Percentiles rank a stretch among this genome's conserved stretches.
These are phyloP conservation scores for Merops nubicus DNA, from an alignment of 2,113 vertebrate species.

Conservation along the genomic window DNA sequence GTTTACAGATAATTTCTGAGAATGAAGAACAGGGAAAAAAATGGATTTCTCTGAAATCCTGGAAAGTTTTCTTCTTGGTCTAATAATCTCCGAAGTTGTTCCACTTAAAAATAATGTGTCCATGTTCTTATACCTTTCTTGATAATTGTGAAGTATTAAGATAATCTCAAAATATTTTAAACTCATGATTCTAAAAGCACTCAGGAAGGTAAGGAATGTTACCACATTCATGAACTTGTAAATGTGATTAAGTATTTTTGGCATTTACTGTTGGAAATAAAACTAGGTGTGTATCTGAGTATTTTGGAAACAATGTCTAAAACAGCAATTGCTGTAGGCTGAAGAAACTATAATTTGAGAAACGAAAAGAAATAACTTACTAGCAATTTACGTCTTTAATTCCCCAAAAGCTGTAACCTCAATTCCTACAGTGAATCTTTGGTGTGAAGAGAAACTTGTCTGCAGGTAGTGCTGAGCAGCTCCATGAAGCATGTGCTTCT, in stretches of 20 bases:
- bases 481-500: neutral
- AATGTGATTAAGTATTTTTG: neutral
- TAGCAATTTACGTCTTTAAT: neutral
- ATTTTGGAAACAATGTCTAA: neutral
- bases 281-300: neutral
- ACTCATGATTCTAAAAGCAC: neutral
- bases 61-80: neutral
- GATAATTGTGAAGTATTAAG: neutral
- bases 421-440: neutral
- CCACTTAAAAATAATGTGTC: neutral
- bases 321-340: neutral
- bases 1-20: neutral
- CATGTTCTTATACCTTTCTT: neutral
- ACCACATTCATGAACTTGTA: neutral
- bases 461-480: neutral
- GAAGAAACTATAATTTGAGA: neutral
- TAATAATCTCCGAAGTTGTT: neutral
- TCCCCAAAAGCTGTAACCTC: neutral
- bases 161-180: neutral
- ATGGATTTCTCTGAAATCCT: neutral
- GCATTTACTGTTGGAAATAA: constrained; percentile 6
- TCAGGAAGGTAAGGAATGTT: neutral
- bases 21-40: neutral
- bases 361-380: neutral
- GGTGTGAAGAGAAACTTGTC: neutral